These are phyloP conservation scores for Bombus affinis DNA, from an alignment of 1,140 invertebrate genomes.

Conservation along the genomic window DNA sequence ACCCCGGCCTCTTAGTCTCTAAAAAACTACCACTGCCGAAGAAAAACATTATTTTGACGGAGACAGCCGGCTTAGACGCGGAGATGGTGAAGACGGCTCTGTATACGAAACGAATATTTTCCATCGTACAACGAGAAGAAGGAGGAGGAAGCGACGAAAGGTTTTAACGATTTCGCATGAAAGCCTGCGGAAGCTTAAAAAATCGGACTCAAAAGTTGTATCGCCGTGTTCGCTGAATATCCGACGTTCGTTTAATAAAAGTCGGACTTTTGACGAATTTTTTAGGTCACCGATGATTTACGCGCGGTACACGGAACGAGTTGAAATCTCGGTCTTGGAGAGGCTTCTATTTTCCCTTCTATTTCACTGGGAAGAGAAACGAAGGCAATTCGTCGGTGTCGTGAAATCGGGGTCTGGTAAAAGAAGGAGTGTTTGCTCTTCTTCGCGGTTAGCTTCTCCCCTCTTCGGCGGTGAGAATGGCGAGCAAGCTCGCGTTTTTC, in stretches of 20 bases:
- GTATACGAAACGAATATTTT: neutral
- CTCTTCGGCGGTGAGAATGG: neutral
- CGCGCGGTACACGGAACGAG: neutral
- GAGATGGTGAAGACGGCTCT: neutral
- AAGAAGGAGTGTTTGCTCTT: conserved; percentile 13
- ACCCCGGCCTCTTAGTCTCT: neutral
- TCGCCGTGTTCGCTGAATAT: neutral
- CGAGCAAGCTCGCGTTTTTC: conserved; percentile 15
- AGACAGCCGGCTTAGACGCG: neutral
- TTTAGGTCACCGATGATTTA: neutral
- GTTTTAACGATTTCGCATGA: neutral
- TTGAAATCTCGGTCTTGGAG: neutral
- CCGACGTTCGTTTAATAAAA: neutral
- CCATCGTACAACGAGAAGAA: neutral
- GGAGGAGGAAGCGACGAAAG: too few relatives aligned
- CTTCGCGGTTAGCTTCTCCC: neutral
- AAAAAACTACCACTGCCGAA: conserved; percentile 26
- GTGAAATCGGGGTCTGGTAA: neutral
- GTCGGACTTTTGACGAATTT: conserved; percentile 12
- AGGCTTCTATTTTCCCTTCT: neutral
- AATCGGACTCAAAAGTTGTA: neutral
- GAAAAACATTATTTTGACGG: conserved; percentile 27
- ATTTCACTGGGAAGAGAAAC: neutral
- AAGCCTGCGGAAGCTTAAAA: neutral
- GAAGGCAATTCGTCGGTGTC: conserved; percentile 19